Percentiles rank a stretch among this genome's conserved stretches.
phyloP scores from a whole-genome alignment of 2,797 vertebrate species.

The Muscicapa striata region DNA sequence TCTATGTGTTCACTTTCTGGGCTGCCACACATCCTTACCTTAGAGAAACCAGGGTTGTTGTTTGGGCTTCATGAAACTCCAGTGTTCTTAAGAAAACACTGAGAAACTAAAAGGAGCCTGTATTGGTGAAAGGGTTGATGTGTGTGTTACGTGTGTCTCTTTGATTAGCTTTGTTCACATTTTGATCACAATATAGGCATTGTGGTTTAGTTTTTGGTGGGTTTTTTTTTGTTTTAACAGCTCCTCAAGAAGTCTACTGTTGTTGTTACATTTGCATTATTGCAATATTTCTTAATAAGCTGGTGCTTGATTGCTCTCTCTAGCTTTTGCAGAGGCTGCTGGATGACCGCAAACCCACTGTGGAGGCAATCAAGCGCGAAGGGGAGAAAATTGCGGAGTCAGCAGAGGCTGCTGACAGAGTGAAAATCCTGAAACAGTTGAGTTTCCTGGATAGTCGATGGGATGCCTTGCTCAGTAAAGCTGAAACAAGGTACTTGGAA shows the following conservation, averaged over 20 bases:
- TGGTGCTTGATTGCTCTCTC: conserved; percentile 17
- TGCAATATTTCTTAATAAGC: background rate
- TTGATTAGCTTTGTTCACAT: background rate
- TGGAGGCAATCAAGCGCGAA: conserved; percentile 94
- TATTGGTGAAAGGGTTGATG: background rate
- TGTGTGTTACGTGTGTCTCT: background rate
- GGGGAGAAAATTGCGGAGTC: conserved; percentile 91
- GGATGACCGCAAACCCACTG: conserved; percentile 91
- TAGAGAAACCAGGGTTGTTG: background rate
- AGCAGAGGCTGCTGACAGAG: conserved; percentile 89
- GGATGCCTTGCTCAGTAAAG: conserved; percentile 91
- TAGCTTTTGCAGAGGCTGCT: conserved; percentile 95
- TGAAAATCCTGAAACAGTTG: conserved; percentile 91
- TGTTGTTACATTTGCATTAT: background rate
- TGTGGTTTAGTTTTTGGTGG: background rate
- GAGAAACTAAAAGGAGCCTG: background rate
- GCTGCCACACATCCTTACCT: background rate
- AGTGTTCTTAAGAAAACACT: background rate
- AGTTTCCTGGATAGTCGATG: conserved; percentile 91
- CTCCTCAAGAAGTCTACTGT: background rate
- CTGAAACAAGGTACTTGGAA: conserved; percentile 87
- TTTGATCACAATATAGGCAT: background rate
- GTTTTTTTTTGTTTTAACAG: background rate
- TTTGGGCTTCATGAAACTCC: background rate
- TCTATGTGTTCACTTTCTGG: background rate